Evolutionary conservation across 2,113 vertebrate genomes (phyloP).

Genomic region (Crocuta crocuta): DNA sequence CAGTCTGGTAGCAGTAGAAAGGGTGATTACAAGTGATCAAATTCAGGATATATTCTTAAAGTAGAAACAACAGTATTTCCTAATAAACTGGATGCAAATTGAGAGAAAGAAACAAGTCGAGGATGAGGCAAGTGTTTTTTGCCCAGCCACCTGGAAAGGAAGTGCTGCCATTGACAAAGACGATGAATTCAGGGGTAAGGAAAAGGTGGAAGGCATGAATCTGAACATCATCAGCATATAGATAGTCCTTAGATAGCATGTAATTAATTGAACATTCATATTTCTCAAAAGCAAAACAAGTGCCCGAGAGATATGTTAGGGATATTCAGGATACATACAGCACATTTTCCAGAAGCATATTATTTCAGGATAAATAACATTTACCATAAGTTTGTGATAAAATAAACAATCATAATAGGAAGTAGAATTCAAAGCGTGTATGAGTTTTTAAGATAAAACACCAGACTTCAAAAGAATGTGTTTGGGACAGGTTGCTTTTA

Average conservation of each 20-base stretch:
- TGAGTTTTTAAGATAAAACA: conserved; percentile 60
- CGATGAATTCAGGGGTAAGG: neutral
- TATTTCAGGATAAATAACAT: conserved; percentile 18
- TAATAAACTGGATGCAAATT: neutral
- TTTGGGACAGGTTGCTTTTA: conserved; percentile 19
- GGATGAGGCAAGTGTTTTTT: neutral
- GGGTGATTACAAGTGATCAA: neutral
- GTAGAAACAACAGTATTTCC: neutral
- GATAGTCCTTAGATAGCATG: rapidly evolving
- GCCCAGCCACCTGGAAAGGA: neutral
- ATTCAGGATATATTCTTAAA: neutral
- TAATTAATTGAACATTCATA: neutral
- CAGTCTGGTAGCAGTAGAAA: neutral
- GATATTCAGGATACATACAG: neutral
- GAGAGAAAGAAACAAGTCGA: neutral
- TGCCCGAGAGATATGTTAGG: neutral
- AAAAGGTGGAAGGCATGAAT: no score
- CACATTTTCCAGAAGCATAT: neutral
- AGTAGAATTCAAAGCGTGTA: neutral
- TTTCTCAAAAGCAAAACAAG: conserved; percentile 14
- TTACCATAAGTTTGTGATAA: conserved; percentile 30
- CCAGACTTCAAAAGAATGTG: conserved; percentile 50
- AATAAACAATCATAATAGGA: conserved; percentile 37
- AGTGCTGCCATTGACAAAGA: neutral
- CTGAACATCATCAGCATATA: neutral